A percentile compares a stretch with the other conserved stretches of the same genome.
phyloP scores from a whole-genome alignment of 2,797 vertebrate species.

The Spondyliosoma cantharus region DNA sequence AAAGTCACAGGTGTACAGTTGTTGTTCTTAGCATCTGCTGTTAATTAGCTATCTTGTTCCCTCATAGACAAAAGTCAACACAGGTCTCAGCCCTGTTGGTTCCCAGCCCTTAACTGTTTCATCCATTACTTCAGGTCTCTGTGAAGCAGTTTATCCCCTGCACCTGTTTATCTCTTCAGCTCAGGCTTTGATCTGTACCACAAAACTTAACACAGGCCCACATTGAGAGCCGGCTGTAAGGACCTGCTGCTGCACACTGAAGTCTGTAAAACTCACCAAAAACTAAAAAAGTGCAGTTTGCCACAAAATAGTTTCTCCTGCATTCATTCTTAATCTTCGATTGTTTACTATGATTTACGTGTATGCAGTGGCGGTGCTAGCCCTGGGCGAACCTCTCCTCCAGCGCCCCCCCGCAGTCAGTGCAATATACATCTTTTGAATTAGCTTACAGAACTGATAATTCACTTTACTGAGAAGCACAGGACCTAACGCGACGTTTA shows the following conservation, averaged over 20 bases:
- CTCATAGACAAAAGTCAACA: neutral
- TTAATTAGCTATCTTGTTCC: neutral
- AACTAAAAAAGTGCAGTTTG: neutral
- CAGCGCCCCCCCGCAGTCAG: too few species aligned
- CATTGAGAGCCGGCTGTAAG: slow-evolving; percentile 23
- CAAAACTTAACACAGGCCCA: slow-evolving; percentile 21
- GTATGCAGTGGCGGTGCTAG: too few species aligned
- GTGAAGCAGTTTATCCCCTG: slow-evolving; percentile 48
- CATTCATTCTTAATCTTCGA: neutral
- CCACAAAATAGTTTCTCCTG: neutral
- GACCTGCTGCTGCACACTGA: slow-evolving; percentile 16
- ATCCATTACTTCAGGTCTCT: slow-evolving; percentile 31
- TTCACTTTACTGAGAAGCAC: too few species aligned
- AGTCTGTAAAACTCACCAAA: slow-evolving; percentile 3
- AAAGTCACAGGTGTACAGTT: neutral
- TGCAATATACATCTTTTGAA: too few species aligned
- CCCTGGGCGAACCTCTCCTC: too few species aligned
- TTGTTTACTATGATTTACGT: neutral
- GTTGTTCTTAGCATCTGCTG: slow-evolving; percentile 14
- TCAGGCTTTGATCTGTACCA: slow-evolving; percentile 43
- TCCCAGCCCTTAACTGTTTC: slow-evolving; percentile 31
- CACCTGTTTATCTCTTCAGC: slow-evolving; percentile 62
- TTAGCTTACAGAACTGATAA: too few species aligned
- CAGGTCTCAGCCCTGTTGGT: slow-evolving; percentile 21
- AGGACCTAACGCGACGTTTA: too few species aligned